Evolutionary conservation across 2,797 vertebrate genomes (phyloP), one percentile per base, ranked within the genome.

Genomic region (Graptemys geographica): DNA sequence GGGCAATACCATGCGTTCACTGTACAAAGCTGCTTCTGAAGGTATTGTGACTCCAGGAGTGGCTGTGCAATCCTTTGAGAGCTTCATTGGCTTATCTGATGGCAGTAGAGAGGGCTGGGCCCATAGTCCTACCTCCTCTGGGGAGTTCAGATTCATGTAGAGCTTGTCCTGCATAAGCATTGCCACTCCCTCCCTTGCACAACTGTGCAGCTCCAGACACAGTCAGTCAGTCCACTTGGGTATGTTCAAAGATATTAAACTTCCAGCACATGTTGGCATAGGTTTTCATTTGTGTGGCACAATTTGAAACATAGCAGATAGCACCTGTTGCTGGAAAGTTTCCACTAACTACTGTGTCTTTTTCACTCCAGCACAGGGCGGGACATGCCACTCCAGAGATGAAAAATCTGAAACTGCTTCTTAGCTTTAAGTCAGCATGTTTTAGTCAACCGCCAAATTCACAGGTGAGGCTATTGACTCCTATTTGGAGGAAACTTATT

Each of bases 401-500:
- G 47, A 92, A 88, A 87, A 90, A 0, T 0, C 5, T 57, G 12
- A 83, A 12, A 28, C 21, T 69, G n/a, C 16, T 51, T 82, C 12
- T 56, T n/a, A 79, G 31, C 37, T 90, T 81, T 3, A 94, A 86
- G 65, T 31, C 55, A 81, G 25, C 18, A 37, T 49, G 25, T 23
- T 86, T 93, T 83, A 91, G 55, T 41, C 53, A 84, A 55, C 59
- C 79, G 76, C 87, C 55, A 90, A 83, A 86, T 83, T 81, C 41
- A 53, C 57, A 93, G 79, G 81, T 80, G 72, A 95, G 79, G 6
- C 10, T 3, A 83, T 92, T 81, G 89, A 92, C 62, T 95, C 27
- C 2, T 69, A 93, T 95, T 93, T 81, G 55, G 83, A 56, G 96
- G 96, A 86, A 96, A 95, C 52, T 89, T 81, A 72, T 78, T 95